Evolutionary conservation across 2,113 vertebrate species (phyloP), one percentile per base, ranked within the genome.

Genomic region (Zapus hudsonius): DNA sequence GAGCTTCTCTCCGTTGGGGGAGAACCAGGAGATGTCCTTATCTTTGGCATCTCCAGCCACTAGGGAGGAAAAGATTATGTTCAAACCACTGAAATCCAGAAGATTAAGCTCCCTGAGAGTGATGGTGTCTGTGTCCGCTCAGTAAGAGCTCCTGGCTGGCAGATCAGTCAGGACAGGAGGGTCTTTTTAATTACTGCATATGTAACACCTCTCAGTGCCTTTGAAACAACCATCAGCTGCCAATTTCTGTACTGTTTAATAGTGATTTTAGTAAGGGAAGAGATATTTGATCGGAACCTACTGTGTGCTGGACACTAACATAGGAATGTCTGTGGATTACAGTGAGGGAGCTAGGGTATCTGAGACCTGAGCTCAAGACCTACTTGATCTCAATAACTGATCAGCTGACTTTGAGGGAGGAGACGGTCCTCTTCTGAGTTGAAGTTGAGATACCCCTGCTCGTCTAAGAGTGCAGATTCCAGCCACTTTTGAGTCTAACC

Each of bases 1-100:
- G 94, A 99, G 98, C 96, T 98, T 98, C 95, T 99, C 99, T 1
- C 99, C 99, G 0, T 96, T 99, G 10, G 99, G 99, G n/a, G 99
- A 99, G 89, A 99, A 99, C 99, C 99, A 99, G 95, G 99, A 99
- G 96, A 99, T 99, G 73, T 98, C 98, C 97, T 98, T 99, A 92
- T 97, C 98, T 96, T 98, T 99, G 96, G 98, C 98, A 94, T 98
- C 98, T 11, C 99, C 99, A 13, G 98, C 98, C 97, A 99, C 99
- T 99, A 93, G 33, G 76, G 83, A 94, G 25, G 96, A 52, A 44
- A 69, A 95, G 33, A 92, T 78, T 31, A 74, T 52, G 87, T 89
- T 96, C 69, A 95, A 89, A 93, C 9, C 13, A n/a, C 31, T 38
- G 76, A 89, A 67, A 52, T 6, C 8, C 23, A 42, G 63, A 84